Conservation (phyloP, 2,113 vertebrate genomes). For the Polypterus senegalus region DNA sequence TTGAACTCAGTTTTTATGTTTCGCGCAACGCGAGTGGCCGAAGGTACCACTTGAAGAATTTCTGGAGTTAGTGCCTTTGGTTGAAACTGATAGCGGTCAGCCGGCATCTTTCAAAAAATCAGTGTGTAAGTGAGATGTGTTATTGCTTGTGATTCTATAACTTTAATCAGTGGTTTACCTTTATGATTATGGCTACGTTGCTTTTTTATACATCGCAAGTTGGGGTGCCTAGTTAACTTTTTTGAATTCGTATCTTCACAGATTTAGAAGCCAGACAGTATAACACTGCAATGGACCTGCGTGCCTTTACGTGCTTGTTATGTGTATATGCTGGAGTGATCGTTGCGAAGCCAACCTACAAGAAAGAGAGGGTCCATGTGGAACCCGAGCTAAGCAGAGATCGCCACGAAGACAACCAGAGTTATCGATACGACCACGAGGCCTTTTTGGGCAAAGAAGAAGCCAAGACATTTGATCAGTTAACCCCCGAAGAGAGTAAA, state of each 20-base stretch:
- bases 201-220: not conserved
- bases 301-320: slow-evolving; percentile 31
- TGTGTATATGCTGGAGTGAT: slow-evolving; percentile 33
- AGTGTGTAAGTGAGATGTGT: not conserved
- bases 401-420: slow-evolving; percentile 65
- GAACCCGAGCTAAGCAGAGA: slow-evolving; percentile 53
- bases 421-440: slow-evolving; percentile 88
- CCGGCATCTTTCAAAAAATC: slow-evolving; percentile 25
- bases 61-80: slow-evolving; percentile 26
- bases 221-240: not conserved
- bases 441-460: slow-evolving; percentile 90
- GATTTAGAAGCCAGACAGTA: slow-evolving; percentile 1
- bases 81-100: slow-evolving; percentile 11
- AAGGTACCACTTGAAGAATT: slow-evolving; percentile 22
- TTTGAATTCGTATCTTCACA: slow-evolving; percentile 5
- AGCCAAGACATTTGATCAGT: slow-evolving; percentile 87
- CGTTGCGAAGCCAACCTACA: slow-evolving; percentile 64
- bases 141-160: no score
- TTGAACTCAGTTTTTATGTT: slow-evolving; percentile 1
- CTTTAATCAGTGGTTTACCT: no score
- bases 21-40: slow-evolving; percentile 37
- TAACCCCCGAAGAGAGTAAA: slow-evolving; percentile 82
- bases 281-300: slow-evolving; percentile 37
- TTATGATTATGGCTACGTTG: no score
- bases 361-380: slow-evolving; percentile 69